phyloP scores from a whole-genome alignment of 2,888 invertebrate species.

The Habroteleia sp. region DNA sequence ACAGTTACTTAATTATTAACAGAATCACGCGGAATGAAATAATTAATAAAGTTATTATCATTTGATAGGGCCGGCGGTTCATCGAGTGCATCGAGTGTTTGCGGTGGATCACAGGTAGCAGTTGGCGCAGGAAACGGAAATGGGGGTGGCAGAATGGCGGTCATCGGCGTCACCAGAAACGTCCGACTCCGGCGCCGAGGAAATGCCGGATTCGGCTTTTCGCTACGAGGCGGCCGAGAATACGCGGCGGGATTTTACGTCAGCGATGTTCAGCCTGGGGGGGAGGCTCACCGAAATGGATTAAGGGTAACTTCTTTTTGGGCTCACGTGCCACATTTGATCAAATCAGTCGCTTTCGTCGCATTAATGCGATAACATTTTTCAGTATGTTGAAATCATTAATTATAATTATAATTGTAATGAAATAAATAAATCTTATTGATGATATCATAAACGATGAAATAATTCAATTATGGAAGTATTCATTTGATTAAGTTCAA shows the following conservation, averaged over 20 bases:
- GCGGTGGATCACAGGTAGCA: slow-evolving; percentile 72
- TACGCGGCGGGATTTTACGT: slow-evolving; percentile 96
- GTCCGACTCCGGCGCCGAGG: slow-evolving; percentile 83
- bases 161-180: slow-evolving; percentile 84
- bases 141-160: slow-evolving; percentile 82
- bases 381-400: too few species aligned
- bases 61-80: slow-evolving; percentile 75
- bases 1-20: too few species aligned
- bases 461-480: too few species aligned
- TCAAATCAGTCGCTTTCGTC: too few species aligned
- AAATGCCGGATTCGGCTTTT: slow-evolving; percentile 89
- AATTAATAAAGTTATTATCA: too few species aligned
- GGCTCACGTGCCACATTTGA: too few species aligned
- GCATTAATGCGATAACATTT: too few species aligned
- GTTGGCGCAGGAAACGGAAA: slow-evolving; percentile 75
- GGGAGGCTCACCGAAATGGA: slow-evolving; percentile 93
- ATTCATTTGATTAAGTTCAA: too few species aligned
- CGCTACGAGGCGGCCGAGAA: slow-evolving; percentile 92
- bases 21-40: too few species aligned
- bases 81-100: slow-evolving; percentile 74
- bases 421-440: too few species aligned
- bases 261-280: slow-evolving; percentile 92
- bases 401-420: too few species aligned
- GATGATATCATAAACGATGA: too few species aligned
- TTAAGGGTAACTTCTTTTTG: slow-evolving; percentile 85